Evolutionary conservation across 2,113 vertebrate species (phyloP).

Genomic region (Hippocampus guttulatus): DNA sequence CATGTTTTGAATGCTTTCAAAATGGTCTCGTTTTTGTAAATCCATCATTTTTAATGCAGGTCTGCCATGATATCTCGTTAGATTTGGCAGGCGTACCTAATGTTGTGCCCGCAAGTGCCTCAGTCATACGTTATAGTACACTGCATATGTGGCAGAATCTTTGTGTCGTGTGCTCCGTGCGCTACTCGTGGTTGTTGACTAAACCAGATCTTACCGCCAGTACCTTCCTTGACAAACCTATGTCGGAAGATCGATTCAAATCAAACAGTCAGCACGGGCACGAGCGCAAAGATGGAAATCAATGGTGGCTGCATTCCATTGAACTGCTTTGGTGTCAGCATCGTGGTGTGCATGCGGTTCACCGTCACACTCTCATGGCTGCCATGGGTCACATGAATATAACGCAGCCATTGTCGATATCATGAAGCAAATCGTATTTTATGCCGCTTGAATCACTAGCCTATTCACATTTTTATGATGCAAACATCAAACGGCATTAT

Average conservation of each 20-base stretch:
- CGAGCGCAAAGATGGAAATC: background rate
- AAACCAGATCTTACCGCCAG: constrained; percentile 7
- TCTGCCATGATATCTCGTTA: background rate
- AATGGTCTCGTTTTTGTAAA: background rate
- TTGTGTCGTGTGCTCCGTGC: background rate
- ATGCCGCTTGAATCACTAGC: background rate
- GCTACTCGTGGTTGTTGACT: constrained; percentile 1
- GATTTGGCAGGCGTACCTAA: background rate
- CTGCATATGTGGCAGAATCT: background rate
- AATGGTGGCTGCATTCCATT: constrained; percentile 11
- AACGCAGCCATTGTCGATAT: constrained; percentile 11
- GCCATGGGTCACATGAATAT: constrained; percentile 9
- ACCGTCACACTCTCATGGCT: constrained; percentile 6
- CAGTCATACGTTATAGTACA: too few relatives aligned
- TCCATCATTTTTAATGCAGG: background rate
- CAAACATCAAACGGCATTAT: constrained; percentile 6
- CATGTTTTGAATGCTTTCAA: background rate
- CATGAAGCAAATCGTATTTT: background rate
- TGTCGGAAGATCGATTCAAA: constrained; percentile 5
- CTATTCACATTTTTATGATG: background rate
- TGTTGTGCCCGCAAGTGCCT: background rate
- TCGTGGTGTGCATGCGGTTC: constrained; percentile 14
- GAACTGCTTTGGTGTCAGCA: constrained; percentile 14
- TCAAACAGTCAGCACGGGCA: background rate
- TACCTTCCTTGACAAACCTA: constrained; percentile 10